Percentiles rank a stretch among this genome's conserved stretches.
Evolutionary conservation across 2,888 invertebrate species (phyloP).

Genomic region (Sialis fuliginosa): DNA sequence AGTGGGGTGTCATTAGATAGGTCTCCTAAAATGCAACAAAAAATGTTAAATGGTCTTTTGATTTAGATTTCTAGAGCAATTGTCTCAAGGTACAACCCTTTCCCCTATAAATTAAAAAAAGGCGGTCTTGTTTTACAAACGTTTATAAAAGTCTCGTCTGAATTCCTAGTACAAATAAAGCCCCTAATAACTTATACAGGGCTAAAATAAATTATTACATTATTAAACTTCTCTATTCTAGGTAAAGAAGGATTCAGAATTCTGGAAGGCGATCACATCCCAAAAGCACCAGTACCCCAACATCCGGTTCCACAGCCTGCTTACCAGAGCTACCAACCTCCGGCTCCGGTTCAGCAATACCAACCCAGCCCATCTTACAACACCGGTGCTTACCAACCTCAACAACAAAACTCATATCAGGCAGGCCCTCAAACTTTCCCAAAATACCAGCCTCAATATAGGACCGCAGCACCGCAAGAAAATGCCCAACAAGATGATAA

Average conservation of each 20-base stretch:
- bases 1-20: too few relatives aligned
- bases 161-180: too few relatives aligned
- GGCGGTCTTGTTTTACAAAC: too few relatives aligned
- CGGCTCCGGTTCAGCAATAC: slow-evolving; percentile 10
- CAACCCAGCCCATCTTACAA: slow-evolving; percentile 8
- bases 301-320: slow-evolving; percentile 6
- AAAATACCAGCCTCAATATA: slow-evolving; percentile 5
- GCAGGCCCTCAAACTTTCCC: slow-evolving; percentile 3
- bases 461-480: slow-evolving; percentile 1
- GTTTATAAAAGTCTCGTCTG: too few relatives aligned
- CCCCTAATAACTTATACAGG: too few relatives aligned
- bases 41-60: too few relatives aligned
- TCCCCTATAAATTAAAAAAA: too few relatives aligned
- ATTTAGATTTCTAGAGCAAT: too few relatives aligned
- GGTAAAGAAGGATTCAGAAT: slow-evolving; percentile 30
- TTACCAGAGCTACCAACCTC: slow-evolving; percentile 13
- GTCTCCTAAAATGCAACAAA: too few relatives aligned
- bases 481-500: slow-evolving; percentile 16
- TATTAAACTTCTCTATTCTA: too few relatives aligned
- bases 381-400: slow-evolving; percentile 7
- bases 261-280: slow-evolving; percentile 27
- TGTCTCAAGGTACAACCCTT: too few relatives aligned
- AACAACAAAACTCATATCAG: neutral
- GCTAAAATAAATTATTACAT: slow-evolving; percentile 6
- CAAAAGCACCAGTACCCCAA: slow-evolving; percentile 15